A percentile compares a stretch with the other conserved stretches of the same genome.
Evolutionary conservation across 64 coral and sea anemone genomes (phyloP).

Genomic region (Stichodactyla mertensii): DNA sequence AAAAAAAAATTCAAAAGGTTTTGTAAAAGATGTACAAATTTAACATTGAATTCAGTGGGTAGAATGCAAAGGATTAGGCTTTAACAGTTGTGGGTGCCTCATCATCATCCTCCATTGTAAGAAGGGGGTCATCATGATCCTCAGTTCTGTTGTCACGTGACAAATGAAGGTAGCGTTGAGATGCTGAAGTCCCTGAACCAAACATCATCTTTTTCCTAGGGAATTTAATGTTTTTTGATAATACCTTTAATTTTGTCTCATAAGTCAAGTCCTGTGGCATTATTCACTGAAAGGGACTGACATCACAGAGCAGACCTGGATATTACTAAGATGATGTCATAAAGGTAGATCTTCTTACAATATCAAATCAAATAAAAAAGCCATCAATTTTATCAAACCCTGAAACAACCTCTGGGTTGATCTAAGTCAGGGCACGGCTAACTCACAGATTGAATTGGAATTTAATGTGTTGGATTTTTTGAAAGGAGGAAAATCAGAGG

Average conservation of each 20-base stretch:
- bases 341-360: no score
- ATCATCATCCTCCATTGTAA: slow-evolving; percentile 23
- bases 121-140: slow-evolving; percentile 4
- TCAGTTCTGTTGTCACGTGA: neutral
- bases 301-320: no score
- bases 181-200: neutral
- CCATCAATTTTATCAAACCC: no score
- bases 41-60: neutral
- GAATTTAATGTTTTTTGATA: neutral
- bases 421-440: no score
- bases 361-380: no score
- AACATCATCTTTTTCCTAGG: neutral
- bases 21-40: neutral
- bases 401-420: no score
- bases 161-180: slow-evolving; percentile 14
- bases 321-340: no score
- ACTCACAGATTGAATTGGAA: no score
- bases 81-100: neutral
- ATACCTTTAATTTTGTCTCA: neutral
- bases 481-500: no score
- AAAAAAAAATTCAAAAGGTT: neutral
- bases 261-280: neutral
- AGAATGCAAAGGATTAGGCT: neutral
- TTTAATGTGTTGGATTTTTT: no score
- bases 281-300: no score